Base-by-base conservation (phyloP, 1,140 invertebrate genomes). In the Anoplophora glabripennis region DNA sequence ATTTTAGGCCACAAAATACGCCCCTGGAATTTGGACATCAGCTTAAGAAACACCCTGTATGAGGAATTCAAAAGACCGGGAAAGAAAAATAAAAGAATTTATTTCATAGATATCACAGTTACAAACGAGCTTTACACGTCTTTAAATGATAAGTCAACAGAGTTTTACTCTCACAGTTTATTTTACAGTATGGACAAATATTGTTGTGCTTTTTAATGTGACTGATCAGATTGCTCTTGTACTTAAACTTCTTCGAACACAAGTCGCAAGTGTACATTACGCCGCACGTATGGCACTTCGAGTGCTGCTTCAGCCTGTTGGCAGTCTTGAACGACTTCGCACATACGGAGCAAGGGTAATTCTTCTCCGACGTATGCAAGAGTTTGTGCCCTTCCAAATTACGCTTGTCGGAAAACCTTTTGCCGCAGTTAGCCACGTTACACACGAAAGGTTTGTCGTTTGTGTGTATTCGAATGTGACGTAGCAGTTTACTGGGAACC, bases 221-320 rank as follows among this genome's bases (percentile, higher is more conserved):
- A 34, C 49, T 42, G 12, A 55, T 47, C 44, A 67, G 57, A 57
- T 64, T 67, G 9, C 55, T 59, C 38, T 64, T 61, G 48, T 60
- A 64, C 35, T 64, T 67, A 28, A 61, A 67, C 9, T 36, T 41
- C 37, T 67, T 67, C 1, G 41, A 57, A 41, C 65, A 67, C 18
- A 47, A 18, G 18, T 67, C 54, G 59, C 70, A 72, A n/a, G 54
- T 56, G 57, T 61, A 69, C 1, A 52, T 59, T 7, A 60, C 41
- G 17, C 63, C 54, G 36, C 51, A 60, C 9, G 53, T 69, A 44
- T 72, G 71, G 11, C 48, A 12, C n/a, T 70, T 62, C 40, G 52
- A 59, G 40, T 72, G 71, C 7, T 68, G 59, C 14, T 65, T 67
- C 14, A 72, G 52, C 48, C 69, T 59, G 28, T 49, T 61, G 12